Evolutionary conservation across 30 jellyfish, hydroid and myxozoan species (phyloP).

Genomic region (Hydractinia echinata): DNA sequence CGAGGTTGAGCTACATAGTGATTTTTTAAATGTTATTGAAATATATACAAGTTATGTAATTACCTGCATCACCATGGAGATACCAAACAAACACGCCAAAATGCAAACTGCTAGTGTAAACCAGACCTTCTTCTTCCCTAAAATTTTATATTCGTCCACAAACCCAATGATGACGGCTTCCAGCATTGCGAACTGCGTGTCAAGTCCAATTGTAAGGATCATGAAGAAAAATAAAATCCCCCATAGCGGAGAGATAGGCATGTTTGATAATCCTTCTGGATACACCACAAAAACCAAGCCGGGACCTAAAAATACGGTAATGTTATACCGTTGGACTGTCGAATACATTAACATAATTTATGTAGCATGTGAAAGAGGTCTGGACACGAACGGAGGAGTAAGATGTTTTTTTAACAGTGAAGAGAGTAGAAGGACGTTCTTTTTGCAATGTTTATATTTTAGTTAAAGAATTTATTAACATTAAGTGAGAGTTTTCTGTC

Average conservation of each 20-base stretch:
- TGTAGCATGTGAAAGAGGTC: too few species aligned
- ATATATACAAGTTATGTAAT: too few species aligned
- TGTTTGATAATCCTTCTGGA: slow-evolving; percentile 96
- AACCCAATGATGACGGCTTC: slow-evolving; percentile 96
- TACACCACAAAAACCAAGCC: slow-evolving; percentile 89
- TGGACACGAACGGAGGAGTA: too few species aligned
- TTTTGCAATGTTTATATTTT: too few species aligned
- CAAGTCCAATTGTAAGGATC: slow-evolving; percentile 87
- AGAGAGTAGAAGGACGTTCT: too few species aligned
- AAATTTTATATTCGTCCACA: slow-evolving; percentile 67
- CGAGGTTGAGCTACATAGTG: too few species aligned
- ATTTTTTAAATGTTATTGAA: too few species aligned
- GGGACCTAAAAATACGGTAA: slow-evolving; percentile 51
- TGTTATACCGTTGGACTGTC: too few species aligned
- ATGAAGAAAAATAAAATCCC: slow-evolving; percentile 84
- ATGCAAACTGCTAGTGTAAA: slow-evolving; percentile 66
- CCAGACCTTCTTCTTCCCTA: slow-evolving; percentile 51
- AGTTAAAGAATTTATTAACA: too few species aligned
- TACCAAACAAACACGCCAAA: slow-evolving; percentile 71
- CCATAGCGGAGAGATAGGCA: slow-evolving; percentile 96
- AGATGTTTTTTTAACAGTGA: too few species aligned
- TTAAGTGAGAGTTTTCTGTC: too few species aligned
- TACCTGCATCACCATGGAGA: slow-evolving; percentile 94
- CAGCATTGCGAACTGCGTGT: slow-evolving; percentile 95
- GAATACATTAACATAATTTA: too few species aligned